Evolutionary conservation across 2,797 vertebrate species (phyloP), one percentile per base, ranked within the genome.

Genomic region (Pipistrellus pygmaeus): DNA sequence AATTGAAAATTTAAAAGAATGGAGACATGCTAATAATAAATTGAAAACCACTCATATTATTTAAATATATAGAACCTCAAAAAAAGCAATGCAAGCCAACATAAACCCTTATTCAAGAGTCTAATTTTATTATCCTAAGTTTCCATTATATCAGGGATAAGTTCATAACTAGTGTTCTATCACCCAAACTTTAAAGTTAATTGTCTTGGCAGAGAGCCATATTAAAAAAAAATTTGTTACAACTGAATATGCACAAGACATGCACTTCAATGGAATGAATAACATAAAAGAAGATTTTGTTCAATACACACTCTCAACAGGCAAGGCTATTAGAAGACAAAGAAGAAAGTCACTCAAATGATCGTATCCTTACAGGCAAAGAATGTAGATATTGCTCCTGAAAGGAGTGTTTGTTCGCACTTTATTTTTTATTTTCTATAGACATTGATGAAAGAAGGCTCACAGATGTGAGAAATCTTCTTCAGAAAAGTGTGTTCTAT

Each of bases 141-240:
- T 78, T 64, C 18, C 3, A 60, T 92, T 73, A 62, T 85, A 85
- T 83, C 27, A n/a, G 68, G 51, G 20, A 68, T 78, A 77, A 85
- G 12, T 91, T 81, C 10, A 96, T 90, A 76, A 55, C 35, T 93
- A 44, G 8, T 62, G 44, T 9, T 69, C 2, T 68, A 32, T 51
- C 30, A 93, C 55, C 8, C 21, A 23, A 76, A 94, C 35, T 62
- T 73, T 78, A 14, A 88, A 94, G 44, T 78, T 88, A 94, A 85
- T 90, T 94, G 78, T 51, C 51, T 93, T 86, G 76, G 53, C 68
- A 76, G 46, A 41, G 32, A 77, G 13, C 9, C 53, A 48, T 91
- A 76, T 89, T 85, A 17, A 83, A 93, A 95, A 95, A 78, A n/a
- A 95, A 78, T 25, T 15, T 64, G 15, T 77, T 41, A 93, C 21